phyloP scores from a whole-genome alignment of 2,797 vertebrate species.

The Hafferia zeledoni region DNA sequence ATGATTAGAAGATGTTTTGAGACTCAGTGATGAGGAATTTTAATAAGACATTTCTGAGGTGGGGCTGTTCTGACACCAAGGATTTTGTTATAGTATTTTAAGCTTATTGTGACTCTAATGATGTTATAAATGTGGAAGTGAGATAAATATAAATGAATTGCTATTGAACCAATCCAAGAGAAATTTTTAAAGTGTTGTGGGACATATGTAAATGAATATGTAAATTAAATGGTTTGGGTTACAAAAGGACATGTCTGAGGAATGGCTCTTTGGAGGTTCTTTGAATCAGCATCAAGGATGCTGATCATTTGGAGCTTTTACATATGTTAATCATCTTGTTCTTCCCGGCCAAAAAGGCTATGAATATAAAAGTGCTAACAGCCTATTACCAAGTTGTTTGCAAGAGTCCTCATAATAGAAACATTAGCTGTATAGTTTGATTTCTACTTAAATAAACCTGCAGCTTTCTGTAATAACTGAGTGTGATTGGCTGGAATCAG shows the following conservation, averaged over 20 bases:
- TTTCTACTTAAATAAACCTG: constrained; percentile 53
- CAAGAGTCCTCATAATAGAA: constrained; percentile 29
- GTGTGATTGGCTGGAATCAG: background rate
- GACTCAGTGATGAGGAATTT: constrained; percentile 59
- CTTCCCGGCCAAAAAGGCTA: constrained; percentile 52
- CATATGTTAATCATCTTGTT: constrained; percentile 65
- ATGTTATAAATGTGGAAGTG: constrained; percentile 64
- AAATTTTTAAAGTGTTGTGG: constrained; percentile 63
- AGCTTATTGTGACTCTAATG: constrained; percentile 62
- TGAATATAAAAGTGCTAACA: constrained; percentile 63
- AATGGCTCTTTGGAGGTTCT: constrained; percentile 59
- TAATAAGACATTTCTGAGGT: constrained; percentile 64
- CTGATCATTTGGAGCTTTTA: constrained; percentile 60
- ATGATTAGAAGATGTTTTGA: constrained; percentile 70
- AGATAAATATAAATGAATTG: constrained; percentile 62
- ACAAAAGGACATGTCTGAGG: constrained; percentile 59
- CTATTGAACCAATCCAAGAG: constrained; percentile 25
- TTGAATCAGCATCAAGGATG: constrained; percentile 62
- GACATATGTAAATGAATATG: constrained; percentile 61
- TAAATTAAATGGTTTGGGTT: constrained; percentile 49
- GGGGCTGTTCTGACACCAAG: constrained; percentile 36
- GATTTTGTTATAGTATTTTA: constrained; percentile 62
- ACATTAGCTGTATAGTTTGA: constrained; percentile 12
- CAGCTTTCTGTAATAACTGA: background rate
- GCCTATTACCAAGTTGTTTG: constrained; percentile 57